Evolutionary conservation across 2,888 invertebrate species (phyloP).

Genomic region (Anagyrus pseudococci): DNA sequence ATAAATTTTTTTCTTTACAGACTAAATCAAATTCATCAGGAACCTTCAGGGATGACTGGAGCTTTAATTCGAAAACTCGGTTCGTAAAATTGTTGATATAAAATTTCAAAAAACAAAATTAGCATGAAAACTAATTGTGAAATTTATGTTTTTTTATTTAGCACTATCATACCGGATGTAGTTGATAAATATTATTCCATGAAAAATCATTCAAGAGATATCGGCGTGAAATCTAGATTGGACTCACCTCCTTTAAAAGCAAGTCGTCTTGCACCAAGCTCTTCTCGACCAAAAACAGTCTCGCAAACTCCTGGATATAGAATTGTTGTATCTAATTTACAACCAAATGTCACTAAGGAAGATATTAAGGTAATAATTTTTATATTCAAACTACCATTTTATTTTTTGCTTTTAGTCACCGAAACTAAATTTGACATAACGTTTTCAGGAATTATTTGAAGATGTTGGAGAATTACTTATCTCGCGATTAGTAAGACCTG

Average conservation of each 20-base stretch:
- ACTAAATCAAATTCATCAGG: constrained; percentile 44
- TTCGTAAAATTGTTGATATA: constrained; percentile 39
- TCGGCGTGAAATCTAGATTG: constrained; percentile 61
- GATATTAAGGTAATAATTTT: constrained; percentile 77
- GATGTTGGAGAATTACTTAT: constrained; percentile 88
- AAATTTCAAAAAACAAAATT: constrained; percentile 1
- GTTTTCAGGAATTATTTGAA: constrained; percentile 83
- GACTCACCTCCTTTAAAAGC: constrained; percentile 59
- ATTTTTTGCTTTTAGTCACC: background rate
- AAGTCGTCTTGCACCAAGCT: constrained; percentile 48
- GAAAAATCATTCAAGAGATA: constrained; percentile 49
- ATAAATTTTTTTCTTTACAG: constrained; percentile 38
- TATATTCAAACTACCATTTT: background rate
- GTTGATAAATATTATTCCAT: constrained; percentile 53
- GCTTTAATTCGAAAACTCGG: constrained; percentile 54
- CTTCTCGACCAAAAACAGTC: constrained; percentile 60
- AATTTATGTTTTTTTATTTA: constrained; percentile 28
- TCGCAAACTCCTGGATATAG: constrained; percentile 73
- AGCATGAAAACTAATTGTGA: background rate
- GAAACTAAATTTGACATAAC: background rate
- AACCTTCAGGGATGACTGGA: constrained; percentile 53
- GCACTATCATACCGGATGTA: constrained; percentile 53
- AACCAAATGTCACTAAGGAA: constrained; percentile 84
- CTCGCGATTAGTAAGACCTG: constrained; percentile 83
- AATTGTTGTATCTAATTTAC: constrained; percentile 90